phyloP scores from a whole-genome alignment of 2,797 vertebrate genomes.

The Coendou prehensilis region DNA sequence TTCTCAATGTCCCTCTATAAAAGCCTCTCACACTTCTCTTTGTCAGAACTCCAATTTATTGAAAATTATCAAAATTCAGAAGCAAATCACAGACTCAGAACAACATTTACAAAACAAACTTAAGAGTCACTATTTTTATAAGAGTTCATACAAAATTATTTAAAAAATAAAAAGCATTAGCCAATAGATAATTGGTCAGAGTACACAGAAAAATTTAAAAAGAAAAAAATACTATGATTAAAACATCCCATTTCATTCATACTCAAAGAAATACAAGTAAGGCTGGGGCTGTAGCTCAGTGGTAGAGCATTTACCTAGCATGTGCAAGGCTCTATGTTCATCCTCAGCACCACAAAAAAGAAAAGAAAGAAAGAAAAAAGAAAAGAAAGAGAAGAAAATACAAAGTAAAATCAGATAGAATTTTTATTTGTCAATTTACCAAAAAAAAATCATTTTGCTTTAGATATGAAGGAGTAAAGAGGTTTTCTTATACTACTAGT shows the following conservation, averaged over 20 bases:
- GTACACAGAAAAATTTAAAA: not conserved
- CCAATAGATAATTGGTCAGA: not conserved
- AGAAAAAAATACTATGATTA: conserved; percentile 2
- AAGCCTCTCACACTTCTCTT: not conserved
- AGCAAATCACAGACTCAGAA: conserved; percentile 18
- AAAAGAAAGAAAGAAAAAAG: too few relatives aligned
- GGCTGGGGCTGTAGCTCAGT: not conserved
- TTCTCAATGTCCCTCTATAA: not conserved
- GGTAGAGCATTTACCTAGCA: not conserved
- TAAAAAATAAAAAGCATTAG: conserved; percentile 27
- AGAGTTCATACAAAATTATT: not conserved
- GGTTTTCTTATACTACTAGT: not conserved
- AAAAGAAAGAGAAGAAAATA: not conserved
- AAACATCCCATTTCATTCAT: conserved; percentile 21
- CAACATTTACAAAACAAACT: not conserved
- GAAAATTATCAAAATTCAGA: conserved; percentile 20
- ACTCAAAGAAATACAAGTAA: not conserved
- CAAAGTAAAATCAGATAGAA: not conserved
- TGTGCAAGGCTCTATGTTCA: not conserved
- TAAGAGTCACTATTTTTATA: not conserved
- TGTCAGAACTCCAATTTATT: not conserved
- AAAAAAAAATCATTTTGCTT: not conserved
- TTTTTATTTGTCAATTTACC: conserved; percentile 27
- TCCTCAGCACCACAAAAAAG: not conserved
- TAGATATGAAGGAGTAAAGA: conserved; percentile 5